Base-by-base conservation (phyloP, 2,888 invertebrate species). In the Scaptomyza polygonia region DNA sequence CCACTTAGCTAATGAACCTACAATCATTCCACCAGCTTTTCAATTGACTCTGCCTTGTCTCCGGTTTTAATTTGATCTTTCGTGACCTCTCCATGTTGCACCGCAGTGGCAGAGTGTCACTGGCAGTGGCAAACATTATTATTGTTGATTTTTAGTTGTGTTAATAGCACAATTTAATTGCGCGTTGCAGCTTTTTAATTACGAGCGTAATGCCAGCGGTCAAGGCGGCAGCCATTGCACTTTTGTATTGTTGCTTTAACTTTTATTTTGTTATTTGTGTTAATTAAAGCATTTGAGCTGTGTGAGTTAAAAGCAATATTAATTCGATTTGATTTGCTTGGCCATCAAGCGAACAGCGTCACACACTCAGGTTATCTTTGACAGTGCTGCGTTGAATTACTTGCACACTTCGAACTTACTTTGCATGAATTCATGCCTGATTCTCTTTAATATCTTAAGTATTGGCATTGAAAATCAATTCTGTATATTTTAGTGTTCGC, bases 11-110 rank as follows among this genome's bases (percentile, higher is more conserved):
- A 43, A 64, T 61, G 16, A 62, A 87, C 89, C 58, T 90, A 90
- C 89, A 90, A 47, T 90, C 83, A 44, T 79, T 84, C 89, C 89
- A 89, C 89, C 90, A 90, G 54, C 72, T 85, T 54, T 64, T 72
- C 32, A 47, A 12, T n/a, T 72, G 43, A 8, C 44, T 75, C 16
- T 62, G 59, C 48, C 59, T 51, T 25, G 67, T 44, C 18, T 77
- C 70, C 63, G 87, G 21, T 64, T 87, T 87, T 44, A 29, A 44
- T 57, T 72, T 72, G 49, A 14, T 53, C 36, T 65, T 68, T 53
- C 63, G 68, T 18, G 32, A 56, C n/a, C 58, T 39, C 45, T 69
- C 69, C 62, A 73, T 77, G 27, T 64, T 72, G 21, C 83, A 79
- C 30, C 69, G 68, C 57, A 62, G 67, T 12, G 74, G 66, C 72